Evolutionary conservation across 2,797 vertebrate species (phyloP), one percentile per base, ranked within the genome.

Genomic region (Xerus rutilus): DNA sequence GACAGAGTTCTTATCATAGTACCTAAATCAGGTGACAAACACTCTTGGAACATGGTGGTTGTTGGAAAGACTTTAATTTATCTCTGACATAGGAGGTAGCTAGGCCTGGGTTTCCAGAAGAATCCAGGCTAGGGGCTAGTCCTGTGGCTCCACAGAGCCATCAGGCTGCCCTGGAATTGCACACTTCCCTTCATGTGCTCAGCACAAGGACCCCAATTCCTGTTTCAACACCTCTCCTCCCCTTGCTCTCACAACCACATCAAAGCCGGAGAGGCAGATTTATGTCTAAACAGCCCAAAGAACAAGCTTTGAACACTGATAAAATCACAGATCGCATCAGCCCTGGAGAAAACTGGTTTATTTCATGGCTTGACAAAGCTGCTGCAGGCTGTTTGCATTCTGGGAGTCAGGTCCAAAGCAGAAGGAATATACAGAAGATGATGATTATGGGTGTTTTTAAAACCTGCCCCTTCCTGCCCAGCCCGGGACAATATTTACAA

Each of bases 391-490:
- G 91, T 82, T 45, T 76, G 86, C 5, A 0, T 45, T 78, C 87
- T 72, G 95, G 67, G 84, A 94, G 89, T 76, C 74, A 49, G 89
- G 59, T 45, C 78, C 95, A 32, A 43, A 77, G 89, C 74, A 13
- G 35, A 47, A 86, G 89, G 86, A 76, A 62, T 25, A 94, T 52
- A 72, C 83, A 88, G 95, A 39, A 81, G 95, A 93, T 25, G 95
- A 93, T 72, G 96, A 84, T 95, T 84, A 81, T 57, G 91, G 89
- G 89, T 97, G 91, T 96, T 97, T 97, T 94, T 12, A 62, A 97
- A 95, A 91, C 84, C 76, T 47, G 72, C 93, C 89, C 72, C 94
- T 97, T 97, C 95, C 97, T 96, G 97, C 94, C 96, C 74, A 69
- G 92, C 76, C 93, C 5, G 0, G 93, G 79, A 94, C 95, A 95